Evolutionary conservation across 2,888 invertebrate species (phyloP).

Genomic region (Plebejus melissa): DNA sequence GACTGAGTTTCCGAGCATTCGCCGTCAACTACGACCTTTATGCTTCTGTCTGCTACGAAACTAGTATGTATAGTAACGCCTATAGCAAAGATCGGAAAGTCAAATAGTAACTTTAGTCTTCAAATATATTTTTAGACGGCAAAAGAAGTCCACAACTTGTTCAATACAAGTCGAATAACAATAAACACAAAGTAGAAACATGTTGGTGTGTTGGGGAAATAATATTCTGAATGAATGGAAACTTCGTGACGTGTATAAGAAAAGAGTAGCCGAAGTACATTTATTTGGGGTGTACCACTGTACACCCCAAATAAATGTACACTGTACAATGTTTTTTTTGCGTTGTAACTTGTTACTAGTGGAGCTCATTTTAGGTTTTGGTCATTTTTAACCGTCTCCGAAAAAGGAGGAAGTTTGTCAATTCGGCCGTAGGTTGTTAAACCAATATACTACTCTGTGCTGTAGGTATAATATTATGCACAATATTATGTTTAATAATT

Average conservation of each 20-base stretch:
- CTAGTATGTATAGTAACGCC: no score
- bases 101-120: neutral
- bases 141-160: constrained; percentile 12
- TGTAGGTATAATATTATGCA: no score
- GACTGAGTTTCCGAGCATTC: no score
- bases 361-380: neutral
- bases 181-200: neutral
- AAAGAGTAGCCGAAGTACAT: neutral
- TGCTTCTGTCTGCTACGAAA: no score
- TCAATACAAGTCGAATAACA: constrained; percentile 17
- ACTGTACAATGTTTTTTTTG: neutral
- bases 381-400: neutral
- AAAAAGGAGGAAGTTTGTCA: no score
- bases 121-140: neutral
- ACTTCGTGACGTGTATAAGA: constrained; percentile 14
- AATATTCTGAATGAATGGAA: constrained; percentile 7
- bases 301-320: no score
- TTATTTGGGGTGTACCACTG: neutral
- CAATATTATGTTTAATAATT: no score
- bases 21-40: no score
- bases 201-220: neutral
- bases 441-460: no score
- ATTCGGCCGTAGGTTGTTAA: no score
- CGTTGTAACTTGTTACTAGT: neutral
- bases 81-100: no score